Evolutionary conservation across 2,797 vertebrate genomes (phyloP).

Genomic region (Poecilia picta): DNA sequence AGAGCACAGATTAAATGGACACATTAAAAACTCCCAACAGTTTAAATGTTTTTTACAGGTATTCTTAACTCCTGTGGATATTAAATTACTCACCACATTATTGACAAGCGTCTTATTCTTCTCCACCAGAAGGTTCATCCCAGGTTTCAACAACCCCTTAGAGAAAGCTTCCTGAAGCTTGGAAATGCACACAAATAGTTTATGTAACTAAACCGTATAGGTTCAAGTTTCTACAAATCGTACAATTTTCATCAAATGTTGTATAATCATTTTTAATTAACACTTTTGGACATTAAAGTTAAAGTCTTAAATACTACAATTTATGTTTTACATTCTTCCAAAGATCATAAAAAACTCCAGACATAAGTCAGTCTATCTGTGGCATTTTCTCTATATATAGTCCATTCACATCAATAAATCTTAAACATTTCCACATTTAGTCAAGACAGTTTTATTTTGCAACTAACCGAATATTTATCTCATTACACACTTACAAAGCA

Average conservation of each 20-base stretch:
- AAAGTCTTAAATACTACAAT: neutral
- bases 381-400: neutral
- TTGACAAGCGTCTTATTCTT: constrained; percentile 81
- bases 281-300: neutral
- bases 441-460: neutral
- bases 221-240: neutral
- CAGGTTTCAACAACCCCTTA: constrained; percentile 88
- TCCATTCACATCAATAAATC: neutral
- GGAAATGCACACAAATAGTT: neutral
- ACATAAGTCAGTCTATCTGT: neutral
- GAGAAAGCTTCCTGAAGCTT: constrained; percentile 93
- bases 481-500: neutral
- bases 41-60: neutral
- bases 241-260: neutral
- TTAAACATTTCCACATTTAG: neutral
- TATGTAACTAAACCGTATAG: neutral
- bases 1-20: neutral
- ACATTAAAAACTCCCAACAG: neutral
- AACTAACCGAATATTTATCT: neutral
- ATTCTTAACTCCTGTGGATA: neutral
- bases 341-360: neutral
- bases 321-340: neutral
- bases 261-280: neutral
- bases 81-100: constrained; percentile 84
- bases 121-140: constrained; percentile 87